Base-by-base conservation (phyloP, 2,888 invertebrate genomes). In the Catocala nupta region DNA sequence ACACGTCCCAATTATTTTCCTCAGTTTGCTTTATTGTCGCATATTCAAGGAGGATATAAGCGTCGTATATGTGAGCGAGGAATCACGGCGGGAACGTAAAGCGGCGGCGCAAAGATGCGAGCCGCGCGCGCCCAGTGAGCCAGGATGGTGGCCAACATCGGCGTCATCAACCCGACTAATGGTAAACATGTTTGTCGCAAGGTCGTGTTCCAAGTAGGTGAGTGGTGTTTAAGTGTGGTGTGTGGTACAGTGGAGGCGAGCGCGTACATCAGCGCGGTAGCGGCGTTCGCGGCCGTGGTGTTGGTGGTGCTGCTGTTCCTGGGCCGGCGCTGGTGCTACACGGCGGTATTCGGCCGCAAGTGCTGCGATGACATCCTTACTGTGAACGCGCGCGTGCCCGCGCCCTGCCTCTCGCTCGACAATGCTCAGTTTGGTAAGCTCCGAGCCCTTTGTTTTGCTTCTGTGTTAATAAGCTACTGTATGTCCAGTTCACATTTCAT, bases 221-320 rank as follows among this genome's bases (percentile, higher is more conserved):
- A 55, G 55, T 51, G 64, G 42, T 71, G 57, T 58, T 34, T 76
- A 55, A 59, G 58, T 66, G 65, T 74, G 63, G 70, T 72, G 59
- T 80, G 71, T 81, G 75, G 95, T 91, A 94, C 96, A 90, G 95
- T 96, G 90, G 98, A 98, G 95, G 97, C 98, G 81, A 97, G 97
- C 81, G 97, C 98, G 85, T 97, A 98, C 87, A 95, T 98, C 88
- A 98, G 98, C 83, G 98, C 97, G 70, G 96, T 98, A 81, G 97
- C 97, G 70, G 97, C 97, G 70, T 96, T 98, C 85, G 96, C 98
- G 59, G 96, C 96, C 25, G 94, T 98, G 66, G 95, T 98, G 77
- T 94, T 98, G 81, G 96, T 98, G 73, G 95, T 98, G 82, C 96
- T 98, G 81, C 95, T 98, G 75, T 98, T 98, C 93, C 95, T 98